These are phyloP conservation scores for Lasioglossum figueresi DNA, from an alignment of 2,888 invertebrate species.

Conservation along the genomic window DNA sequence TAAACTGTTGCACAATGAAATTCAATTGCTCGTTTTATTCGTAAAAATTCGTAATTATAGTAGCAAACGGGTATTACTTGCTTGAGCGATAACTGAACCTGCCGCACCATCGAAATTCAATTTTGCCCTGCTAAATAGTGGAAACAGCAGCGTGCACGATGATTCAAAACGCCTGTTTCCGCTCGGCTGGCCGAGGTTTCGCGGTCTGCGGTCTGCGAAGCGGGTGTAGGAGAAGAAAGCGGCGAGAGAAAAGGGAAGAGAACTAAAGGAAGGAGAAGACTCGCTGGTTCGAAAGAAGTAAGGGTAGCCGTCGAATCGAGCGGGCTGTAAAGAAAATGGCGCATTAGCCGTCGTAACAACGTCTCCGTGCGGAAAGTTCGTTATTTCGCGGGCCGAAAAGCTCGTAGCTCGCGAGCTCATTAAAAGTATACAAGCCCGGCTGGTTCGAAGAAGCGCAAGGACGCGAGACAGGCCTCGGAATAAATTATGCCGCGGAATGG, in stretches of 20 bases:
- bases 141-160: not conserved
- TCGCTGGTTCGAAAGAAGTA: not conserved
- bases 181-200: not conserved
- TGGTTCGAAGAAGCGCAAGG: conserved; percentile 20
- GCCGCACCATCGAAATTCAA: not conserved
- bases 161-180: not conserved
- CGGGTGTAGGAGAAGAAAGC: not conserved
- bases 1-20: not conserved
- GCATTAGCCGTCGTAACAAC: conserved; percentile 15
- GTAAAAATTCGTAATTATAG: too few relatives aligned
- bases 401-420: conserved; percentile 32
- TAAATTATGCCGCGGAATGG: conserved; percentile 34
- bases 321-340: conserved; percentile 5
- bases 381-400: conserved; percentile 29
- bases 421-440: conserved; percentile 23
- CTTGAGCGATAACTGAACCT: not conserved
- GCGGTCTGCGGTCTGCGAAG: not conserved
- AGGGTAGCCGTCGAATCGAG: not conserved
- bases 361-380: conserved; percentile 16
- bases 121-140: not conserved
- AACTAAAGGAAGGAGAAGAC: not conserved
- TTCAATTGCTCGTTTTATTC: not conserved
- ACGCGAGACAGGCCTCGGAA: conserved; percentile 27
- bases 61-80: too few relatives aligned
- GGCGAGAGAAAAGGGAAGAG: not conserved